Evolutionary conservation across 2,888 invertebrate species (phyloP), one percentile per base, ranked within the genome.

Genomic region (Allacma fusca): DNA sequence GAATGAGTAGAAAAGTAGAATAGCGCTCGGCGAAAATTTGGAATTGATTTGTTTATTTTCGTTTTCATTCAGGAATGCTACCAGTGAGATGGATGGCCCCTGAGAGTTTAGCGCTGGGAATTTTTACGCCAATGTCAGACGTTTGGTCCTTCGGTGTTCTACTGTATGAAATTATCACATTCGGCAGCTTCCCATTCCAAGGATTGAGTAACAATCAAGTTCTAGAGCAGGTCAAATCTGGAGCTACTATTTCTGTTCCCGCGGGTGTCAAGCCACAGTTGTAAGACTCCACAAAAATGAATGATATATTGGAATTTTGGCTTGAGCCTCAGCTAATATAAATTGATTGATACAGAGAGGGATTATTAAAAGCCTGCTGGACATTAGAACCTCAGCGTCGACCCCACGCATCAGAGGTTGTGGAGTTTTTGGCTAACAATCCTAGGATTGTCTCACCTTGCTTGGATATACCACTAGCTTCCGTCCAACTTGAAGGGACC

Each of bases 71-170:
- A 90, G 90, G 90, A 28, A 92, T 94, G 92, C 87, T 95, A 82
- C 95, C 95, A 0, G 94, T 96, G 12, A 89, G 95, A 80, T 96
- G 96, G 96, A 96, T 96, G 96, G 92, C 96, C 0, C 96, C 96
- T 0, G 96, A 96, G 87, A 93, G 93, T 83, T 88, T 96, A 21
- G 91, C 90, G 1, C 88, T 93, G 28, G 96, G 96, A 16, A 89
- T 94, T 75, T 96, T 95, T 87, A 94, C 94, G 0, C 91, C 94
- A 24, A 91, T 92, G 50, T 94, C 95, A 0, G 96, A 97, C 87
- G 91, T 96, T 21, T 97, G 96, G 96, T 92, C 94, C 44, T 95
- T 91, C 86, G 96, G 95, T 5, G 93, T 96, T 62, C 88, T 96
- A 26, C 88, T 96, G 1, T 96, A 93, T 86, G 88, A 88, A 87